Conservation (phyloP, 35 echinoderm and acorn worm genomes). For the Chiridota heheva region DNA sequence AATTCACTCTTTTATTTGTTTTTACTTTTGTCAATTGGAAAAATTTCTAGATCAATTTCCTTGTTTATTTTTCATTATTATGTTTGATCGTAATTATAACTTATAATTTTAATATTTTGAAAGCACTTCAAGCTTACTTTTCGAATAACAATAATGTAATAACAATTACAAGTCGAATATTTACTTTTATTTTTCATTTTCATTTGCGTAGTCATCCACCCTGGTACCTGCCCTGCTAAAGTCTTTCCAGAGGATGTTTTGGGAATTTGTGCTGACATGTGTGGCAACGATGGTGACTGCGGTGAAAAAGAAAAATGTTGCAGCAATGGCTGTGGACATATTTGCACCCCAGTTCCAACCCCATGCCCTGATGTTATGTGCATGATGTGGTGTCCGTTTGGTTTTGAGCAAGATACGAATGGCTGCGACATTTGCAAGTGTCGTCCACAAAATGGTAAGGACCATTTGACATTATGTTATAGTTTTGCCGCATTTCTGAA, state of each 20-base stretch:
- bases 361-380: conserved; percentile 50
- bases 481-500: background rate
- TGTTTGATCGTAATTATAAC: background rate
- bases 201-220: conserved; percentile 21
- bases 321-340: conserved; percentile 69
- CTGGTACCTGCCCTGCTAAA: conserved; percentile 44
- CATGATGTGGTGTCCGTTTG: conserved; percentile 49
- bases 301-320: conserved; percentile 44
- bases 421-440: conserved; percentile 60
- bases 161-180: background rate
- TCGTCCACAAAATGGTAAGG: conserved; percentile 42
- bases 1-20: background rate
- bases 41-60: background rate
- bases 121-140: background rate
- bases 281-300: conserved; percentile 48
- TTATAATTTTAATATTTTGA: background rate
- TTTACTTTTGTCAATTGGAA: background rate
- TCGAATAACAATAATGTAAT: too few species aligned
- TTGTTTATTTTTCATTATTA: background rate
- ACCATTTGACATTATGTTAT: too few species aligned
- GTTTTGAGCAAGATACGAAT: conserved; percentile 44
- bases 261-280: conserved; percentile 53
- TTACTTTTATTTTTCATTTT: background rate
- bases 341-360: conserved; percentile 34
- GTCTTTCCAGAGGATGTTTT: conserved; percentile 23